Evolutionary conservation across 2,888 invertebrate genomes (phyloP), one percentile per base, ranked within the genome.

Genomic region (Microdon myrmicae): DNA sequence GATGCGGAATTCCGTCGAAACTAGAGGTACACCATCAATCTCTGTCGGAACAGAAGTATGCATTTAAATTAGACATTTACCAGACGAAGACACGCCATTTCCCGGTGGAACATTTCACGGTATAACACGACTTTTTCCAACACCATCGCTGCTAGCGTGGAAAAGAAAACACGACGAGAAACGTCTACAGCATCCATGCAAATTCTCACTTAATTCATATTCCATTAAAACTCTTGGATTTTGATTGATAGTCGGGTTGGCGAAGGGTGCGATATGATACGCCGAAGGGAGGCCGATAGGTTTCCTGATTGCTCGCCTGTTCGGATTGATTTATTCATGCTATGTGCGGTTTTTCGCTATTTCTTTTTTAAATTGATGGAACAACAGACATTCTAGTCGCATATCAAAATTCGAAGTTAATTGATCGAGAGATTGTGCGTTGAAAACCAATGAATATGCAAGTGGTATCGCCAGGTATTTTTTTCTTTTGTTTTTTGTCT

Each of bases 11-110:
- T 39, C 22, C 31, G 34, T 34, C 29, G 47, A 71, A 69, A 70
- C 69, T 67, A 55, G 68, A 70, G 71, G 71, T 68, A 61, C 69
- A 72, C 75, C 75, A 75, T 75, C 75, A 75, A 75, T 75, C 75
- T 75, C 73, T 75, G 75, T 75, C 53, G 60, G 58, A 74, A 34
- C 59, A 71, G 73, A 71, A 71, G 72, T 74, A 75, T 75, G 75
- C 75, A 75, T 75, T 75, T 76, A 75, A 75, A 75, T 76, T 75
- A 76, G 73, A 75, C 75, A 75, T 76, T 76, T 75, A 75, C 58
- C 56, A 61, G 54, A 26, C 66, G 53, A 59, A 48, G 66, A 66
- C 59, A 66, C 44, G 48, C 59, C 48, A 66, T 49, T 44, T 59
- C 59, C 59, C 58, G 22, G 14, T 47, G 38, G 43, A 64, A 58